These are phyloP conservation scores for Artibeus jamaicensis DNA, from an alignment of 2,797 vertebrate genomes.

Conservation along the genomic window DNA sequence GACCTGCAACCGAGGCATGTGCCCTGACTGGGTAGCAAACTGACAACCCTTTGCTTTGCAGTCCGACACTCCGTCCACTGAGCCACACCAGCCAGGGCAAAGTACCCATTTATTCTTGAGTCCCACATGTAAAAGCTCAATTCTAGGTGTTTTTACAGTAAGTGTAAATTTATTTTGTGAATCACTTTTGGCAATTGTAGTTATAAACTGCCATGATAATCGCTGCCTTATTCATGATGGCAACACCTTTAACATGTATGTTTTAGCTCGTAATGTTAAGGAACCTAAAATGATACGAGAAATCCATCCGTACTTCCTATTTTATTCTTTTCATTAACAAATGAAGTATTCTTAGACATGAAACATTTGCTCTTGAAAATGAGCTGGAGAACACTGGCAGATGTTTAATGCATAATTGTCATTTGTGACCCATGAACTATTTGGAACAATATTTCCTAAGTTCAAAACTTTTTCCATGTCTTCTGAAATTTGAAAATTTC, in stretches of 20 bases:
- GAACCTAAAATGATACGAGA: neutral
- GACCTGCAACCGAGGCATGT: too few species aligned
- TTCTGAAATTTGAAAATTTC: slow-evolving; percentile 1
- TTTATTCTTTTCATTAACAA: neutral
- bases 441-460: neutral
- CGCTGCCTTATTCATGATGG: neutral
- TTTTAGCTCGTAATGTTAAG: neutral
- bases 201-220: neutral
- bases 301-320: neutral
- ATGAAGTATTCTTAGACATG: neutral
- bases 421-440: neutral
- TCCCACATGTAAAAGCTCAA: neutral
- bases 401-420: neutral
- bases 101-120: neutral
- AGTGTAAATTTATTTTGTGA: neutral
- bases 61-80: too few species aligned
- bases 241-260: neutral
- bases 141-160: neutral
- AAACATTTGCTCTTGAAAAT: neutral
- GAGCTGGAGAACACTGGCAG: neutral
- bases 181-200: neutral
- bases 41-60: too few species aligned
- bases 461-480: neutral
- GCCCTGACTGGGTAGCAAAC: too few species aligned
- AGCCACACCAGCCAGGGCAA: too few species aligned